Evolutionary conservation across 1,140 invertebrate species (phyloP).

Genomic region (Uloborus diversus): DNA sequence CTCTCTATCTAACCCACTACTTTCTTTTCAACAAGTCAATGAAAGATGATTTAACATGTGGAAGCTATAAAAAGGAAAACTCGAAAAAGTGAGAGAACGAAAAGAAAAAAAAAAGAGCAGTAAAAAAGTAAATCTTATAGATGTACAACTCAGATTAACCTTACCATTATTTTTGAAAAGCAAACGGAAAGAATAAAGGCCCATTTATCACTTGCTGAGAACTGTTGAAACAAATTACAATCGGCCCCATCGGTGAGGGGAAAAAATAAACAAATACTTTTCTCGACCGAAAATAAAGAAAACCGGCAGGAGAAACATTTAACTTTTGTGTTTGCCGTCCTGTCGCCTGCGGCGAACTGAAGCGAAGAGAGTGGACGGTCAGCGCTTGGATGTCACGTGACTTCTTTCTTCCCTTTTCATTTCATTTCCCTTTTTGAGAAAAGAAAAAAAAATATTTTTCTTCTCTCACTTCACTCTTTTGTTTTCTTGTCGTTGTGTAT

Average conservation of each 20-base stretch:
- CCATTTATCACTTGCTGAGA: neutral
- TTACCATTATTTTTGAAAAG: neutral
- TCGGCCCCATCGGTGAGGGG: too few species aligned
- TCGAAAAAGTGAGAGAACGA: neutral
- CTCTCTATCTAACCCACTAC: too few species aligned
- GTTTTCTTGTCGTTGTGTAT: conserved; percentile 19
- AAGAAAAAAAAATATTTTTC: conserved; percentile 16
- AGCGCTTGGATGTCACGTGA: neutral
- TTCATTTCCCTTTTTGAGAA: conserved; percentile 11
- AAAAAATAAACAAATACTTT: neutral
- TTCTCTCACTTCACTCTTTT: conserved; percentile 20
- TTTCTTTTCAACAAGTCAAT: neutral
- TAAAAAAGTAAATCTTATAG: neutral
- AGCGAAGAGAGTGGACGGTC: neutral
- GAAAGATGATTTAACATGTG: neutral
- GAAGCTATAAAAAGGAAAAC: too few species aligned
- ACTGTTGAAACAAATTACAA: neutral
- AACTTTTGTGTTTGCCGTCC: conserved; percentile 24
- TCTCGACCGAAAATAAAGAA: neutral
- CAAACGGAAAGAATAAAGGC: neutral
- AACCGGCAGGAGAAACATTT: conserved; percentile 14
- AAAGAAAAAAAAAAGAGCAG: neutral
- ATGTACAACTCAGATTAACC: neutral
- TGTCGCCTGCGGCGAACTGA: neutral
- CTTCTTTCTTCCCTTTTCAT: conserved; percentile 6